A percentile compares a stretch with the other conserved stretches of the same genome.
These are phyloP conservation scores for Chymomyza procnemis DNA, from an alignment of 2,888 invertebrate genomes.

Conservation along the genomic window DNA sequence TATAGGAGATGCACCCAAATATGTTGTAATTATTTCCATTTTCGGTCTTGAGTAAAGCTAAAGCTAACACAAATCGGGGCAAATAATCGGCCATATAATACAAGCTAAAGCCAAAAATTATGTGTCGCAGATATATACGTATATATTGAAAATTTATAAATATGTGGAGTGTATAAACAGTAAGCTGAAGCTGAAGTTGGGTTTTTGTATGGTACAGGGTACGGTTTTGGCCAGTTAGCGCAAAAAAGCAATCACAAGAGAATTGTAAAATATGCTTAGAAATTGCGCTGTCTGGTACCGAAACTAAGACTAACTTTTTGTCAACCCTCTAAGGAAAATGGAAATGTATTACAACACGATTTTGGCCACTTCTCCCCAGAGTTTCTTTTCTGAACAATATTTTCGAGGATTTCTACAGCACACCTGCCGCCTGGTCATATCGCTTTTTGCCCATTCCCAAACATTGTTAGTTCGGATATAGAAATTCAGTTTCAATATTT, in stretches of 20 bases:
- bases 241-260: slow-evolving; percentile 38
- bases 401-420: slow-evolving; percentile 80
- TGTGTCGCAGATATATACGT: slow-evolving; percentile 5
- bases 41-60: slow-evolving; percentile 49
- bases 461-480: slow-evolving; percentile 60
- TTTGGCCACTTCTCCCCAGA: slow-evolving; percentile 79
- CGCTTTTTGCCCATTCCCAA: slow-evolving; percentile 86
- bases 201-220: slow-evolving; percentile 38
- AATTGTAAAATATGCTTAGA: slow-evolving; percentile 28
- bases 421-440: slow-evolving; percentile 85
- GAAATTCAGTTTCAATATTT: slow-evolving; percentile 27
- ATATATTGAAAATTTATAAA: slow-evolving; percentile 1
- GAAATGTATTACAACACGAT: slow-evolving; percentile 79
- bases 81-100: slow-evolving; percentile 66
- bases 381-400: slow-evolving; percentile 75
- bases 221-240: slow-evolving; percentile 36
- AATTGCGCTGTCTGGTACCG: slow-evolving; percentile 28
- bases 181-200: slow-evolving; percentile 13
- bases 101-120: slow-evolving; percentile 57
- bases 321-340: slow-evolving; percentile 68
- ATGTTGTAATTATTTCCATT: slow-evolving; percentile 79
- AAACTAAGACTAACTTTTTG: background rate
- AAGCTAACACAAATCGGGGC: slow-evolving; percentile 53
- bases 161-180: background rate
- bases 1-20: slow-evolving; percentile 78